These are phyloP conservation scores for Mallotus villosus DNA, from an alignment of 2,797 vertebrate species.

Conservation along the genomic window DNA sequence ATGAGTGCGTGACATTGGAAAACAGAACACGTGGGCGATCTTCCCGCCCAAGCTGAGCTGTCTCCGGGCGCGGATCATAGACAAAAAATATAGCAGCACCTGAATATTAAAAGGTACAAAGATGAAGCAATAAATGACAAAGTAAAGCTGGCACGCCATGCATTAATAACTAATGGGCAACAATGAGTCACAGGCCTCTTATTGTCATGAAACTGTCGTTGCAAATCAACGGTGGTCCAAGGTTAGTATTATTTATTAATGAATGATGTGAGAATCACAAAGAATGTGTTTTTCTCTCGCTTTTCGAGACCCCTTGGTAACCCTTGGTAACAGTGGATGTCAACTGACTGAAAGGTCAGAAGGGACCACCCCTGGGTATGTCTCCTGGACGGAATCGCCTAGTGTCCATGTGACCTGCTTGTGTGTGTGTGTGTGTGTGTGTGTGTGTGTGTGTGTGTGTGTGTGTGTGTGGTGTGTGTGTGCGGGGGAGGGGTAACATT, in stretches of 20 bases:
- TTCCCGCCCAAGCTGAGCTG: constrained; percentile 57
- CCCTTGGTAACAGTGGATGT: constrained; percentile 55
- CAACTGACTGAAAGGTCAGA: constrained; percentile 72
- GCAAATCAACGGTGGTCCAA: constrained; percentile 84
- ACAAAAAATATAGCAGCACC: constrained; percentile 83
- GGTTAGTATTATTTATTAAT: constrained; percentile 88
- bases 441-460: neutral
- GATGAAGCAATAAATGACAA: constrained; percentile 86
- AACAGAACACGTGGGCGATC: constrained; percentile 62
- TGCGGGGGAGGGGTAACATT: neutral
- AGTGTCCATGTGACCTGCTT: neutral
- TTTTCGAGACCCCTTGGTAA: constrained; percentile 64
- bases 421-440: constrained; percentile 6
- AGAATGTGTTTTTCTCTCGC: constrained; percentile 67
- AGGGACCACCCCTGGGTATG: constrained; percentile 44
- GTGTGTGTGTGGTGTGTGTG: constrained; percentile 3
- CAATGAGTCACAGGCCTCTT: constrained; percentile 80
- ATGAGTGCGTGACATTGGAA: constrained; percentile 48
- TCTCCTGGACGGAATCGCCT: too few relatives aligned
- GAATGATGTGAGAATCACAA: constrained; percentile 80
- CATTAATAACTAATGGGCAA: constrained; percentile 84
- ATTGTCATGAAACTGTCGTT: constrained; percentile 85
- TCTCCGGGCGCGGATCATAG: constrained; percentile 67
- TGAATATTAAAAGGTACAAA: constrained; percentile 84
- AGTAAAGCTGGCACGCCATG: constrained; percentile 80